A percentile compares a stretch with the other conserved stretches of the same genome.
Conservation (phyloP, 2,888 invertebrate species). For the Hermaeophaga mercurialis region DNA sequence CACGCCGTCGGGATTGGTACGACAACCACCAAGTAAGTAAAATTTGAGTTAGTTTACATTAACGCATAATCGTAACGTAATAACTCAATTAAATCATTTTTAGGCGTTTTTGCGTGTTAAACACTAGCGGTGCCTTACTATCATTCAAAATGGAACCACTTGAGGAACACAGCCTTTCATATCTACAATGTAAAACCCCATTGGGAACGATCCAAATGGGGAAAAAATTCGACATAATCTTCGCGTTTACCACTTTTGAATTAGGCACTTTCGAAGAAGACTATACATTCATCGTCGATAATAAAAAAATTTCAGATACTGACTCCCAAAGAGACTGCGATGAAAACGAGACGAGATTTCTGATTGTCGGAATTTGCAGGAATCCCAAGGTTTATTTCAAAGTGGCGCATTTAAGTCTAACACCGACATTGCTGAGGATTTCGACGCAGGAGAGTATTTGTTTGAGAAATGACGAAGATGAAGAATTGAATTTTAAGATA, state of each 20-base stretch:
- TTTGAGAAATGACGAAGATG: slow-evolving; percentile 63
- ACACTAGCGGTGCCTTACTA: slow-evolving; percentile 68
- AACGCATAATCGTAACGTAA: too few relatives aligned
- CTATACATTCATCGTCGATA: slow-evolving; percentile 60
- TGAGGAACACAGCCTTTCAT: slow-evolving; percentile 43
- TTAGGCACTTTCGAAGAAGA: slow-evolving; percentile 67
- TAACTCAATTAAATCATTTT: too few relatives aligned
- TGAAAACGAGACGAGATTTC: slow-evolving; percentile 49
- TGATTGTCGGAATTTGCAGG: slow-evolving; percentile 67
- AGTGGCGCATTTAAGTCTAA: slow-evolving; percentile 64
- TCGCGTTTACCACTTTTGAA: slow-evolving; percentile 67
- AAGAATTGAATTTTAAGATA: slow-evolving; percentile 61
- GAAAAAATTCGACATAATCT: slow-evolving; percentile 64
- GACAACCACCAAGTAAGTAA: slow-evolving; percentile 41
- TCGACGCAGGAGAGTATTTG: slow-evolving; percentile 57
- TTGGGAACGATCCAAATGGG: slow-evolving; percentile 67
- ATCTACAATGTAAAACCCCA: slow-evolving; percentile 64
- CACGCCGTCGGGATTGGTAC: slow-evolving; percentile 66
- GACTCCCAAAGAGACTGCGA: too few relatives aligned
- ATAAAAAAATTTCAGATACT: slow-evolving; percentile 56
- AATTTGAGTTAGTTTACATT: too few relatives aligned
- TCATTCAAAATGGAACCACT: slow-evolving; percentile 47
- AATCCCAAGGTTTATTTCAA: slow-evolving; percentile 68
- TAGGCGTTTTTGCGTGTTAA: slow-evolving; percentile 68
- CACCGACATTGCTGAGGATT: slow-evolving; percentile 66